Evolutionary conservation across 92 coral and sea anemone genomes (phyloP), one percentile per base, ranked within the genome.

Genomic region (Parazoanthus darwini): DNA sequence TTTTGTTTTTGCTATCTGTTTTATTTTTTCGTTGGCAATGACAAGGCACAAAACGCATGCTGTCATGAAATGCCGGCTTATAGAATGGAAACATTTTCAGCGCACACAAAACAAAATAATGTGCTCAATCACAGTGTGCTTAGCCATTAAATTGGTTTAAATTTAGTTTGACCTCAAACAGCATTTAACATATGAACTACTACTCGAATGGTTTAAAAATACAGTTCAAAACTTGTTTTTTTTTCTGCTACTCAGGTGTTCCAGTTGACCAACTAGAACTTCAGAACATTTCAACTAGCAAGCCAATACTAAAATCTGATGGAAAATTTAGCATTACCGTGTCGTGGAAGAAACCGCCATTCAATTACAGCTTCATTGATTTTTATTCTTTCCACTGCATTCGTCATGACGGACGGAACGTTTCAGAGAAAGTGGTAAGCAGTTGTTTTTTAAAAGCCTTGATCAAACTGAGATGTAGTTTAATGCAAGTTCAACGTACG

Each of bases 371-470:
- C 26, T 74, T 29, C 33, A 44, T 84, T 0, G 66, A 84, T 23
- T 84, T 14, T 20, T 84, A 70, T 46, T 72, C 74, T 23, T 84
- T 84, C 22, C 18, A 44, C 51, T 84, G 72, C 87, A 25, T 36
- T 29, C 87, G 75, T 16, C 39, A 84, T 79, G 87, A 72, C n/a
- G 70, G 87, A 13, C 63, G 46, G 0, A 50, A 70, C 35, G 35
- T 84, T 71, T 68, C 79, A 25, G 42, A 25, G 16, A 43, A 48
- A 46, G n/a, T 71, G 67, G 87, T 84, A 48, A 84, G 87, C 80
- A 16, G 29, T 74, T 38, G 1, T 23, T 36, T 74, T 38, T 29
- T 29, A 29, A 29, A 18, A 74, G 0, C 6, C 4, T 36, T 11
- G 3, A 74, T 74, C 26, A 63, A 20, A 18, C 25, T n/a, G 26